Base-by-base conservation (phyloP, 2,797 vertebrate genomes). In the Jordanella pulchra region DNA sequence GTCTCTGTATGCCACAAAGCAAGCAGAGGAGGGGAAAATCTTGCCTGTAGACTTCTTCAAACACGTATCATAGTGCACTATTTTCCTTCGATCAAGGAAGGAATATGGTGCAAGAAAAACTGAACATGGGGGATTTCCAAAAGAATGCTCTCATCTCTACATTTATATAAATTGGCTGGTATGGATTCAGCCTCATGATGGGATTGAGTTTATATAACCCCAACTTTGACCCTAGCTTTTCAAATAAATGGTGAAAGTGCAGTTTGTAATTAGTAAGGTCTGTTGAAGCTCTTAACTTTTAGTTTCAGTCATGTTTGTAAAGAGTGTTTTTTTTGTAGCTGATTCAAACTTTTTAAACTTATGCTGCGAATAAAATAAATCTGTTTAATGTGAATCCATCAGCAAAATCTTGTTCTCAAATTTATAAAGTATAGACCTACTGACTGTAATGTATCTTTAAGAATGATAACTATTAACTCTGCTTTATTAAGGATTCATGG, bases 221-320 rank as follows among this genome's bases (percentile, higher is more conserved):
- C 7, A 4, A 15, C 73, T 84, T 67, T 88, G 86, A 91, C 88
- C 88, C 77, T 51, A 6, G 75, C 78, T 85, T 89, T 75, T 87
- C 55, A 91, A 93, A 90, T 73, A 92, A 92, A 89, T 81, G 14
- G 35, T 71, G 10, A 65, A 65, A 83, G 81, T 75, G 73, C 66
- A 83, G 80, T 77, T 71, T 45, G 75, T 86, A 86, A 83, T 89
- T 78, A 64, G 84, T 76, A 72, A 69, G 65, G 68, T 51, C 79
- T 82, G 81, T 72, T 72, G 80, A 80, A 45, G 79, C 82, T 78
- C 77, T 14, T 1, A 81, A 73, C 68, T 73, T 78, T 65, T 72
- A 81, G 79, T 80, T 80, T 78, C 78, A 81, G 79, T 39, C 50
- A 75, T 39, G 68, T 83, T 72, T 82, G 75, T 73, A 54, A 72